These are phyloP conservation scores for Anhinga anhinga DNA, from an alignment of 2,113 vertebrate genomes.

Conservation along the genomic window DNA sequence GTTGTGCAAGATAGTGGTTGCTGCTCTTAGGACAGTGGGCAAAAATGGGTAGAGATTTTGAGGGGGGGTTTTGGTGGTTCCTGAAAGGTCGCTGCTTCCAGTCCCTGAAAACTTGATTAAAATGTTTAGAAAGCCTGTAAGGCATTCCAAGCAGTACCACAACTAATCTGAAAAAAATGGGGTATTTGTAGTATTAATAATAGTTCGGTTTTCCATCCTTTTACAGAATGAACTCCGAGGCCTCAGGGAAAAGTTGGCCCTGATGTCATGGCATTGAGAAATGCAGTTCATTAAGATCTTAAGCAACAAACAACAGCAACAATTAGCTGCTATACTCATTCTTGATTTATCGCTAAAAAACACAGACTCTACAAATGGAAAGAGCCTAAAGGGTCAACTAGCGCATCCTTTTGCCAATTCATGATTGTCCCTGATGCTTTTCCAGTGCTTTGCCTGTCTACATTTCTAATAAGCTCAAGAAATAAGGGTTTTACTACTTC, in stretches of 20 bases:
- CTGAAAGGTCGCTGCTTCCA: neutral
- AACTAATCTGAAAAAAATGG: conserved; percentile 10
- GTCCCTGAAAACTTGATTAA: neutral
- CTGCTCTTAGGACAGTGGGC: neutral
- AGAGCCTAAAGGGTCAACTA: conserved; percentile 27
- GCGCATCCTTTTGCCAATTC: neutral
- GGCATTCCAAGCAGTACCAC: neutral
- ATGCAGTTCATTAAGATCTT: conserved; percentile 57
- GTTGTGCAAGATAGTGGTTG: neutral
- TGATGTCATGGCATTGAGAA: conserved; percentile 47
- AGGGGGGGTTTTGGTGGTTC: neutral
- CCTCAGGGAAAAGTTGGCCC: conserved; percentile 11
- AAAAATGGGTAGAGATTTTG: neutral
- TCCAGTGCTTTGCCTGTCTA: neutral
- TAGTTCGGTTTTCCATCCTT: neutral
- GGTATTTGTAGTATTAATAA: conserved; percentile 2
- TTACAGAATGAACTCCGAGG: neutral
- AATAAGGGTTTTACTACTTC: neutral
- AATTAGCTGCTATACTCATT: conserved; percentile 52
- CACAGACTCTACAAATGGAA: conserved; percentile 5
- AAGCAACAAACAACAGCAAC: conserved; percentile 44
- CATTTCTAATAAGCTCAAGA: neutral
- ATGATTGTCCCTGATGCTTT: neutral
- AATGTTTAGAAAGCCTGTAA: neutral
- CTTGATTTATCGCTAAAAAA: conserved; percentile 12